A percentile compares a stretch with the other conserved stretches of the same genome.
These are phyloP conservation scores for Todus mexicanus DNA, from an alignment of 2,797 vertebrate species.

Conservation along the genomic window DNA sequence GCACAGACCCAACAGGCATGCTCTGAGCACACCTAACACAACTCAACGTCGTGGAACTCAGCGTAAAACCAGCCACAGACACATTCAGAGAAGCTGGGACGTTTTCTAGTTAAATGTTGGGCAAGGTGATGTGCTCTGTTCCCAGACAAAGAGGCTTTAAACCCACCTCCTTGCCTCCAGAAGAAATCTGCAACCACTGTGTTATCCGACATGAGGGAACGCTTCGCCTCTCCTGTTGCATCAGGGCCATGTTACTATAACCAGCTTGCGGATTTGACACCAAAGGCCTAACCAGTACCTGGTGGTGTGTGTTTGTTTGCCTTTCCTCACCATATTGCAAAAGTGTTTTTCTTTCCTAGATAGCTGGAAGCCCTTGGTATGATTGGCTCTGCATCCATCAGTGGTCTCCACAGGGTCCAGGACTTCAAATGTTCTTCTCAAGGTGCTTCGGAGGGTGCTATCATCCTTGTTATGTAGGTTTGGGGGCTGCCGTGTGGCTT, in stretches of 20 bases:
- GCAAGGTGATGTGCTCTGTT: background rate
- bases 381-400: background rate
- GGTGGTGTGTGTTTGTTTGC: background rate
- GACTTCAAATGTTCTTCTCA: background rate
- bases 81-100: background rate
- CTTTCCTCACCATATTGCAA: background rate
- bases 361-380: background rate
- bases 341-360: background rate
- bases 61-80: background rate
- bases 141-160: background rate
- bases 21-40: background rate
- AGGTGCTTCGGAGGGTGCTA: background rate
- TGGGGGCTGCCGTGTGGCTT: background rate
- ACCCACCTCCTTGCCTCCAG: background rate
- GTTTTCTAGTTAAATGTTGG: background rate
- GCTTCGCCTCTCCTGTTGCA: background rate
- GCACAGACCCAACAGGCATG: background rate
- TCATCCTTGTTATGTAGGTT: background rate
- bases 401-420: background rate
- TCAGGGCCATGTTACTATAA: background rate
- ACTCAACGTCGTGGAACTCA: background rate
- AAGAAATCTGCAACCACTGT: background rate
- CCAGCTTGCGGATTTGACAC: background rate
- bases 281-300: background rate
- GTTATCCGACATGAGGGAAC: background rate